Evolutionary conservation across 2,888 invertebrate species (phyloP).

Genomic region (Acleris cristana): DNA sequence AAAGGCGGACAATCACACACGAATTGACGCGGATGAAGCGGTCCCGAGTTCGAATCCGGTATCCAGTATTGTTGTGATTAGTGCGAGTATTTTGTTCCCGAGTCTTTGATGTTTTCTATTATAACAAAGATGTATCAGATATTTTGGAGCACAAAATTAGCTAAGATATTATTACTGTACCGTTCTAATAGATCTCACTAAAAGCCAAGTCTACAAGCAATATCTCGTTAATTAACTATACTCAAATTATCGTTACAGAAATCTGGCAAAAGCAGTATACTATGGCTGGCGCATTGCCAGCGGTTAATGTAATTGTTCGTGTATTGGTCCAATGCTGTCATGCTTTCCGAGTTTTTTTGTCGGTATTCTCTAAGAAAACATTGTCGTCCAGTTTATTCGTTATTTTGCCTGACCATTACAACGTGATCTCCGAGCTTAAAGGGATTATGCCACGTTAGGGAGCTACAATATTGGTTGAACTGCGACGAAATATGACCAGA

Average conservation of each 20-base stretch:
- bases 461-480: background rate
- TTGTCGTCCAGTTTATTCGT: too few relatives aligned
- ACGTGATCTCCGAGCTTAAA: background rate
- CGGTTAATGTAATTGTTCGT: conserved; percentile 57
- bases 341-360: conserved; percentile 9
- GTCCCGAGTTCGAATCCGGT: too few relatives aligned
- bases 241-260: conserved; percentile 45
- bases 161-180: background rate
- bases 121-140: too few relatives aligned
- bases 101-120: too few relatives aligned
- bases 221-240: conserved; percentile 40
- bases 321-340: conserved; percentile 44
- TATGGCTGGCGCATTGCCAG: conserved; percentile 47
- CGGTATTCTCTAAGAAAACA: conserved; percentile 5
- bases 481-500: background rate
- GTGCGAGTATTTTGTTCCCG: too few relatives aligned
- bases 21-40: too few relatives aligned
- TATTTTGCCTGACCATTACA: too few relatives aligned
- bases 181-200: background rate
- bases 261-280: conserved; percentile 42
- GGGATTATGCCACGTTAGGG: background rate
- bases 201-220: conserved; percentile 8
- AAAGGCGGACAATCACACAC: too few relatives aligned
- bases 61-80: too few relatives aligned
- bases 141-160: background rate